Evolutionary conservation across 2,113 vertebrate genomes (phyloP).

Genomic region (Chaetops frenatus): DNA sequence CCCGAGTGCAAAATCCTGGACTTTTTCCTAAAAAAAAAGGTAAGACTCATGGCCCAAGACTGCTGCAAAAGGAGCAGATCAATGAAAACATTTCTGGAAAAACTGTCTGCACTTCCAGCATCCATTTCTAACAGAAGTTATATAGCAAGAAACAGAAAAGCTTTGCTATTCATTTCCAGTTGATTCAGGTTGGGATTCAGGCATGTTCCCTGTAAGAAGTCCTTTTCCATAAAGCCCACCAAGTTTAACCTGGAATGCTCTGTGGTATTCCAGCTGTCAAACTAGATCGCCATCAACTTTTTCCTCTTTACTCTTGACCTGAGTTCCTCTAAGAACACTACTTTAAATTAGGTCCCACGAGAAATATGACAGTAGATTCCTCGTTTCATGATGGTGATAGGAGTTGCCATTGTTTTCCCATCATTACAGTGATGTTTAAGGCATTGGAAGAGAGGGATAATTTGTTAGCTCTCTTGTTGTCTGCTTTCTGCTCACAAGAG

Average conservation of each 20-base stretch:
- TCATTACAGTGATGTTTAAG: constrained; percentile 25
- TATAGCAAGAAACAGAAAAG: background rate
- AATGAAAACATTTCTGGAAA: background rate
- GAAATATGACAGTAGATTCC: constrained; percentile 62
- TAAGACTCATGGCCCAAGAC: background rate
- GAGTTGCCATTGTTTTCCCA: constrained; percentile 57
- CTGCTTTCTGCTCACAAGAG: background rate
- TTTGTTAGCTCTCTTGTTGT: background rate
- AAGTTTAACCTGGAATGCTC: background rate
- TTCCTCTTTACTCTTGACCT: constrained; percentile 62
- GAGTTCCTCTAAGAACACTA: constrained; percentile 54
- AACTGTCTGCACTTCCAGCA: background rate
- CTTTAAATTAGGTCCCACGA: constrained; percentile 71
- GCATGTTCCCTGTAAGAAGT: background rate
- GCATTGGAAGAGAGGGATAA: background rate
- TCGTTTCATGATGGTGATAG: constrained; percentile 48
- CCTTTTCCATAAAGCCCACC: background rate
- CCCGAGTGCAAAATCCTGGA: background rate
- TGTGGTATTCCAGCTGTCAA: constrained; percentile 60
- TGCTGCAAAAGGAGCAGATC: background rate
- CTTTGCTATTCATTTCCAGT: background rate
- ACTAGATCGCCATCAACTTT: constrained; percentile 45
- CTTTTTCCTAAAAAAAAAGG: background rate
- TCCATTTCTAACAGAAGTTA: background rate
- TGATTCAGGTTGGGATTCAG: background rate